Conservation (phyloP, 2,888 invertebrate genomes). For the Parnassius smintheus region DNA sequence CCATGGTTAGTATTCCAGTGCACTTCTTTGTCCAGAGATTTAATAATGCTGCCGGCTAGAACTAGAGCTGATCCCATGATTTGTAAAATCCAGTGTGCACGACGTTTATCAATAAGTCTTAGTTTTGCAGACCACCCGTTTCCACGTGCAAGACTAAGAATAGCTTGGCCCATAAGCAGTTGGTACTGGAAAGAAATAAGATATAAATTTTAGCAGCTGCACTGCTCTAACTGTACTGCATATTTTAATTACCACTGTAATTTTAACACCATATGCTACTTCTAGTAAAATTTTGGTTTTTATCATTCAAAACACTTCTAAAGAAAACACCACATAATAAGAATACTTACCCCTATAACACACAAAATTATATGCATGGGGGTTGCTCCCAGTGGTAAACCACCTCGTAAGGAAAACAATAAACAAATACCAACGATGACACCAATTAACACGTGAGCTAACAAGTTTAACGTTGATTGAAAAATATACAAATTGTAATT, state of each 20-base stretch:
- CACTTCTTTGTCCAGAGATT: constrained; percentile 44
- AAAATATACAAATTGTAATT: constrained; percentile 49
- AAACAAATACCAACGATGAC: constrained; percentile 47
- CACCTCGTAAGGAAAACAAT: constrained; percentile 47
- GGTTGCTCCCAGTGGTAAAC: constrained; percentile 47
- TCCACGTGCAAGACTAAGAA: constrained; percentile 52
- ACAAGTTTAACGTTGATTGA: constrained; percentile 48
- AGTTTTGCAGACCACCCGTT: constrained; percentile 60
- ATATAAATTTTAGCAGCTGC: no score
- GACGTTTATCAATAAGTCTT: constrained; percentile 53
- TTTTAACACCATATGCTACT: no score
- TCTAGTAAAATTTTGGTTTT: no score
- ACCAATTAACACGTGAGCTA: constrained; percentile 60
- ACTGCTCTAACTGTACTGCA: no score
- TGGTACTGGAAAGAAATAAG: constrained; percentile 53
- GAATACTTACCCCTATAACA: constrained; percentile 62
- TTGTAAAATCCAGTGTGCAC: constrained; percentile 61
- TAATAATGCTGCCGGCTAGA: constrained; percentile 55
- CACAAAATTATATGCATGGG: constrained; percentile 56
- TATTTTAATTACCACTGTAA: no score
- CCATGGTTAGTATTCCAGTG: constrained; percentile 58
- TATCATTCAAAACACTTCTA: no score
- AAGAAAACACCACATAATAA: no score
- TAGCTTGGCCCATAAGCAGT: constrained; percentile 64
- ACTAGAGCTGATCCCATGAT: constrained; percentile 57